These are phyloP conservation scores for Melangyna quadrimaculata DNA, from an alignment of 2,888 invertebrate genomes.

Conservation along the genomic window DNA sequence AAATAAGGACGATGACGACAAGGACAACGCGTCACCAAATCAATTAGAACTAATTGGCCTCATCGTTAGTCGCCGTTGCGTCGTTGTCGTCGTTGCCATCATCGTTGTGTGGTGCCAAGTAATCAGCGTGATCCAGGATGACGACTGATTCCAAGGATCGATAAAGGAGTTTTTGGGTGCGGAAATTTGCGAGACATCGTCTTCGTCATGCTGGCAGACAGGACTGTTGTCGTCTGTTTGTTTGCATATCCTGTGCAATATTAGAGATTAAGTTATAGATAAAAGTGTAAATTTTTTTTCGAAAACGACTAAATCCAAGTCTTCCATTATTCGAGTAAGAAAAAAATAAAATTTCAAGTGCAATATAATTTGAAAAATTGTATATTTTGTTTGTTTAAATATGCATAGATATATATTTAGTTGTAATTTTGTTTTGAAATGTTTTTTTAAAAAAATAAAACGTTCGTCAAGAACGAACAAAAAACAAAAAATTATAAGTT, in stretches of 20 bases:
- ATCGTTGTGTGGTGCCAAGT: slow-evolving; percentile 1
- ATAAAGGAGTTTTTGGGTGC: slow-evolving; percentile 35
- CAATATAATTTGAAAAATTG: slow-evolving; percentile 49
- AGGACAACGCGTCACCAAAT: slow-evolving; percentile 35
- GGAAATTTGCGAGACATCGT: slow-evolving; percentile 37
- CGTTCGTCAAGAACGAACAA: slow-evolving; percentile 56
- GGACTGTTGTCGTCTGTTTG: neutral
- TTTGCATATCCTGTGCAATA: slow-evolving; percentile 58
- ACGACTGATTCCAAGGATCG: slow-evolving; percentile 38
- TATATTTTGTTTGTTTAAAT: slow-evolving; percentile 9
- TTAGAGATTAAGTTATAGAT: slow-evolving; percentile 50
- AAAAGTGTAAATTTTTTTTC: slow-evolving; percentile 59
- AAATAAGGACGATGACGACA: neutral
- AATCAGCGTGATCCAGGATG: slow-evolving; percentile 47
- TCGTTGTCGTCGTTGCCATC: neutral
- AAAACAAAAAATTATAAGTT: slow-evolving; percentile 10
- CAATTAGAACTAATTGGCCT: slow-evolving; percentile 38
- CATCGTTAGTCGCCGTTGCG: neutral
- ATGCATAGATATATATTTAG: slow-evolving; percentile 7
- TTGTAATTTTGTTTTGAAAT: slow-evolving; percentile 32
- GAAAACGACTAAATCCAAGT: slow-evolving; percentile 64
- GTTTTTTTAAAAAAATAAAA: slow-evolving; percentile 32
- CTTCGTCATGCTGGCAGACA: slow-evolving; percentile 24
- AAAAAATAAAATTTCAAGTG: slow-evolving; percentile 27
- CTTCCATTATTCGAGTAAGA: slow-evolving; percentile 62